A percentile compares a stretch with the other conserved stretches of the same genome.
phyloP scores from a whole-genome alignment of 2,888 invertebrate species.

The Scaptomyza cyrtandrae region DNA sequence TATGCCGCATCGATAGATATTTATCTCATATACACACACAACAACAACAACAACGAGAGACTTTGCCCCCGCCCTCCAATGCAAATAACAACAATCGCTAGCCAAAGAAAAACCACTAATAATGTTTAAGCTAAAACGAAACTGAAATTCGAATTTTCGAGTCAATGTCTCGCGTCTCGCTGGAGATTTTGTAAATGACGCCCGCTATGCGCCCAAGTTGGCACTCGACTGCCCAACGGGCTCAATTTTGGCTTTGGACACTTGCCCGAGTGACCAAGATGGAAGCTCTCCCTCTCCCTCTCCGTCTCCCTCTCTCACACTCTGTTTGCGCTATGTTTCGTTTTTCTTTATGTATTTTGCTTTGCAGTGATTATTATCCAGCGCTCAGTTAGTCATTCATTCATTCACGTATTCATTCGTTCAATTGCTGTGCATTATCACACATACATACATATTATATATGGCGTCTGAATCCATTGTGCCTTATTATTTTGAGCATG shows the following conservation, averaged over 20 bases:
- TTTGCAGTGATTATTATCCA: constrained; percentile 38
- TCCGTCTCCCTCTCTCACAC: constrained; percentile 1
- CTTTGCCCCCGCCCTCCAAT: constrained; percentile 29
- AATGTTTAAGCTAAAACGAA: constrained; percentile 28
- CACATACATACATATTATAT: neutral
- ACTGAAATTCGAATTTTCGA: constrained; percentile 34
- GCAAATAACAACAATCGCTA: constrained; percentile 16
- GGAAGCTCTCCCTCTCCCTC: constrained; percentile 8
- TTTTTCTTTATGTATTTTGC: constrained; percentile 9
- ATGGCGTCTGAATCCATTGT: constrained; percentile 7
- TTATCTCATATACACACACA: constrained; percentile 25
- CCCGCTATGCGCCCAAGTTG: constrained; percentile 74
- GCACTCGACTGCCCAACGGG: constrained; percentile 58
- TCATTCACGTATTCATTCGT: constrained; percentile 37
- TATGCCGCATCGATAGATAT: constrained; percentile 44
- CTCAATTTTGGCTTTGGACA: constrained; percentile 7
- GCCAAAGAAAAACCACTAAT: constrained; percentile 24
- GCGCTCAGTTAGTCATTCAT: constrained; percentile 54
- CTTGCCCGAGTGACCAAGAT: constrained; percentile 41
- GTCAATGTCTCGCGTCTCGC: constrained; percentile 21
- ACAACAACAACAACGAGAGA: constrained; percentile 7
- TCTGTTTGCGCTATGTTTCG: too few relatives aligned
- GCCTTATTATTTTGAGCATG: neutral
- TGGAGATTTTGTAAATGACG: constrained; percentile 46
- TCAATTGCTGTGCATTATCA: constrained; percentile 47